Evolutionary conservation across 2,797 vertebrate species (phyloP).

Genomic region (Nannoperca australis): DNA sequence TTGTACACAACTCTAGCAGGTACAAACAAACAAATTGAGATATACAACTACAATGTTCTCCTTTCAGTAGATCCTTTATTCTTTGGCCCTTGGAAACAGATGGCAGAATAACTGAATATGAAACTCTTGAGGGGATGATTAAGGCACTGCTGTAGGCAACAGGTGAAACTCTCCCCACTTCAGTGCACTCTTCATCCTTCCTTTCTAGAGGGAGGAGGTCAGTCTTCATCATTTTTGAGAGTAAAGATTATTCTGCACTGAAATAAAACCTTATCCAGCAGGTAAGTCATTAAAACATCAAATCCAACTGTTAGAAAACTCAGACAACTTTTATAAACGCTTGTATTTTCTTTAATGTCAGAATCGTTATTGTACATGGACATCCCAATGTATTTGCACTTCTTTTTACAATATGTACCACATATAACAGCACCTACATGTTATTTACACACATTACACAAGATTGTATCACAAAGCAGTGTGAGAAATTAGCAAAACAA

Average conservation of each 20-base stretch:
- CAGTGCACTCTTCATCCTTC: constrained; percentile 8
- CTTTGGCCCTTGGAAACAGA: neutral
- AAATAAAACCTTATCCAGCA: neutral
- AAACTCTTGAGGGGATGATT: neutral
- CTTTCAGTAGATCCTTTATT: constrained; percentile 14
- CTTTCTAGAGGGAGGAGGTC: neutral
- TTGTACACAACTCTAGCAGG: neutral
- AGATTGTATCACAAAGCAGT: constrained; percentile 89
- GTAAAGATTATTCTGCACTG: neutral
- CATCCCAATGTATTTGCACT: constrained; percentile 82
- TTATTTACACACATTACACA: constrained; percentile 88
- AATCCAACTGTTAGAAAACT: neutral
- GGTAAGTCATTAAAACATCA: neutral
- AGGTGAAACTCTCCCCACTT: constrained; percentile 14
- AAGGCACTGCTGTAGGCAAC: neutral
- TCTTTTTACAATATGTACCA: constrained; percentile 90
- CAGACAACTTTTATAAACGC: constrained; percentile 52
- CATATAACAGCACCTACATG: constrained; percentile 88
- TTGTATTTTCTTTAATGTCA: constrained; percentile 86
- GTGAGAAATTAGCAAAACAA: constrained; percentile 77
- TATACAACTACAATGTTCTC: neutral
- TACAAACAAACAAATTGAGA: neutral
- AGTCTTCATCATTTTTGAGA: neutral
- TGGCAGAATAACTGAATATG: neutral
- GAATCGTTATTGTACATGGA: constrained; percentile 86